Conservation (phyloP, 2,113 vertebrate genomes). For the Callipepla squamata region DNA sequence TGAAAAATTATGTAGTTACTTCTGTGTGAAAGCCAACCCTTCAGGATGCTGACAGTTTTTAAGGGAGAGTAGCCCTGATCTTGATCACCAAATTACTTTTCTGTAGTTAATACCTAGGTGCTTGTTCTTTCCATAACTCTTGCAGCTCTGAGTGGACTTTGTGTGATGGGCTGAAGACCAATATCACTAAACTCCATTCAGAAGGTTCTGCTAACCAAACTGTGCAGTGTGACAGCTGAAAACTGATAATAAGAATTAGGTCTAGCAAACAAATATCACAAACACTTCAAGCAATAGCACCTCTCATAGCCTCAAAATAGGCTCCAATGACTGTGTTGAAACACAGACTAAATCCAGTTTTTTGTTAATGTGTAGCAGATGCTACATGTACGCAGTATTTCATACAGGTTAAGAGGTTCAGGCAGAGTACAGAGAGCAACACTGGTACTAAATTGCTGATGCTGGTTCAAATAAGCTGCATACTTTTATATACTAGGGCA, state of each 20-base stretch:
- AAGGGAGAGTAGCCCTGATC: not conserved
- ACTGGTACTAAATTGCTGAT: not conserved
- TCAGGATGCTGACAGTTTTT: not conserved
- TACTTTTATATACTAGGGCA: not conserved
- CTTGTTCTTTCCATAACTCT: not conserved
- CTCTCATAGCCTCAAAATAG: not conserved
- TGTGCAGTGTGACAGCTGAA: not conserved
- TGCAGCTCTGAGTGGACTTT: not conserved
- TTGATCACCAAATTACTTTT: not conserved
- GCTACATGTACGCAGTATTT: not conserved
- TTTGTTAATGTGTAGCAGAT: not conserved
- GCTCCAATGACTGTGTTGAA: not conserved
- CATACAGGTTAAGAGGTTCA: not conserved
- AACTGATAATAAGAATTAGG: not conserved
- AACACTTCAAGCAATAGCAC: not conserved
- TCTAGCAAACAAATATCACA: not conserved
- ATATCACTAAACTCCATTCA: accelerated
- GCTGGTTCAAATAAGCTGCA: not conserved
- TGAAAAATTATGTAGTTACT: not conserved
- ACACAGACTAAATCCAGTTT: not conserved
- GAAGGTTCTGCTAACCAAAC: not conserved
- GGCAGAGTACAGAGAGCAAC: not conserved
- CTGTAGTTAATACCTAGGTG: not conserved
- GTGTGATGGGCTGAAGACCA: not conserved
- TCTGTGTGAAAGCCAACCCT: not conserved